Conservation (phyloP, 2,888 invertebrate species). For the Caenorhabditis sulstoni region DNA sequence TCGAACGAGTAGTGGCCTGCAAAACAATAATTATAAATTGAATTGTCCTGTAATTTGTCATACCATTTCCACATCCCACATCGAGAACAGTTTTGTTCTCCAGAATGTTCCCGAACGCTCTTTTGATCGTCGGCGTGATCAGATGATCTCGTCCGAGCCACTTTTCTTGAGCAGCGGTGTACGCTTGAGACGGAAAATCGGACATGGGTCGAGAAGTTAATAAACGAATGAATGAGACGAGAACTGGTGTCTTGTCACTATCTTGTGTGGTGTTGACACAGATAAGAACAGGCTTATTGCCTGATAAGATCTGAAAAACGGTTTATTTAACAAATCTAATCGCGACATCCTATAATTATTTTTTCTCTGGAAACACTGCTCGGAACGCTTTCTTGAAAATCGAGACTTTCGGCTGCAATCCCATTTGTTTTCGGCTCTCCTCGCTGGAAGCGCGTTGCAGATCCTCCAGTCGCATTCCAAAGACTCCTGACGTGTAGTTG, state of each 20-base stretch:
- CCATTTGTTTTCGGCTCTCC: constrained; percentile 65
- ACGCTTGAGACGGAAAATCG: constrained; percentile 36
- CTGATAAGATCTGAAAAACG: not conserved
- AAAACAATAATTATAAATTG: not conserved
- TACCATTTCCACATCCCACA: constrained; percentile 49
- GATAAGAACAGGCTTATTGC: not conserved
- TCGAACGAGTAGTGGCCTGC: constrained; percentile 56
- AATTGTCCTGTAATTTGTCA: not conserved
- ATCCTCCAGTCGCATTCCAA: constrained; percentile 70
- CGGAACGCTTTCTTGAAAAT: constrained; percentile 54
- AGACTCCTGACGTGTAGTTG: constrained; percentile 72
- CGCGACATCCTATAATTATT: too few relatives aligned
- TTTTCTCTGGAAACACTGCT: constrained; percentile 51
- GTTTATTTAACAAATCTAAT: too few relatives aligned
- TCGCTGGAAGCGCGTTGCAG: constrained; percentile 64
- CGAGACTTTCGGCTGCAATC: constrained; percentile 52
- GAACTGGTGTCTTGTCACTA: not conserved
- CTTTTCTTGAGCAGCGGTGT: constrained; percentile 44
- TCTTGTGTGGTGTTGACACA: too few relatives aligned
- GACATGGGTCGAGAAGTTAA: not conserved
- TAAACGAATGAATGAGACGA: not conserved
- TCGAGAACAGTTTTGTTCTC: constrained; percentile 31
- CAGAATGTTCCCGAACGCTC: constrained; percentile 23
- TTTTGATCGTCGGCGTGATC: constrained; percentile 41
- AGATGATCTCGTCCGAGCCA: constrained; percentile 49